Evolutionary conservation across 2,113 vertebrate genomes (phyloP), one percentile per base, ranked within the genome.

Genomic region (Sisor rabdophorus): DNA sequence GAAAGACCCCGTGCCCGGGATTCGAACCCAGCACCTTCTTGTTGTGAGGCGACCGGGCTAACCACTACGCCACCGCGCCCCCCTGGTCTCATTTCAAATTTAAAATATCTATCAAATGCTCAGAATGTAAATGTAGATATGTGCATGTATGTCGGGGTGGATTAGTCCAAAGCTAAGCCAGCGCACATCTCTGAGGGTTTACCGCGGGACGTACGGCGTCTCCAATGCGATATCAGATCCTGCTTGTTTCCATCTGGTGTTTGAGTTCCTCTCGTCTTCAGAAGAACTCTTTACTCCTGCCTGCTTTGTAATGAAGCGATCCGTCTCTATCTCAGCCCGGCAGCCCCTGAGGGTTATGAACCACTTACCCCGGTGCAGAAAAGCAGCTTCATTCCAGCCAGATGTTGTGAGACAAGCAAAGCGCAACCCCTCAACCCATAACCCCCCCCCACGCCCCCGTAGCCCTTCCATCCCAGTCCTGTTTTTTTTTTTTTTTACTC

Each of bases 381-480:
- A 81, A 87, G 82, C 32, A 0, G 60, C 81, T 86, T 91, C 91
- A 95, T 95, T 93, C 86, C 87, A 95, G 93, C 91, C 95, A 98
- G 95, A 97, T 98, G 95, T 96, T 92, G 82, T 82, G 85, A 86
- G 88, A 90, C 90, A 87, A 88, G 47, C 50, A 85, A 85, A 88
- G 83, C 83, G 80, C 32, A n/a, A n/a, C n/a, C n/a, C n/a, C n/a
- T n/a, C n/a, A 36, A 36, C 32, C 32, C 2, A 6, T 6, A 2
- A 71, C 44, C 55, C 59, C 40, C 13, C 54, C 30, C 28, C 15
- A 3, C 32, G 28, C 26, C 71, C 53, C 17, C 19, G 16, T 40
- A 52, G 64, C 76, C 71, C 67, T 55, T 44, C 40, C 55, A 70
- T 83, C n/a, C 58, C 71, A 16, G 3, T 50, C 77, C 69, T 59